These are phyloP conservation scores for Shinisaurus crocodilurus DNA, from an alignment of 2,113 vertebrate genomes.

Conservation along the genomic window DNA sequence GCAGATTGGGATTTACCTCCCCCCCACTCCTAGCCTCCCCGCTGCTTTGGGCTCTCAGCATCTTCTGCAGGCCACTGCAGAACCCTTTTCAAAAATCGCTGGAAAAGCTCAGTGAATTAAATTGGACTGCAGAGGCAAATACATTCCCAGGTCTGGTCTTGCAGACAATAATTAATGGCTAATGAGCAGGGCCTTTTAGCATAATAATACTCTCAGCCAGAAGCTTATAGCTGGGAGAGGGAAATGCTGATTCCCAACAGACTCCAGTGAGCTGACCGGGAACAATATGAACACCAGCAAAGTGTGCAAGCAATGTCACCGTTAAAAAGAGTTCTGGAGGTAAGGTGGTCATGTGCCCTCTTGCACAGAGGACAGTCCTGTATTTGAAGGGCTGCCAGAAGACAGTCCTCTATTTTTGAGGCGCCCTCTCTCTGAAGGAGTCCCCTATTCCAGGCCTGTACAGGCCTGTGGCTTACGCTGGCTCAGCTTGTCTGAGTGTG, in stretches of 20 bases:
- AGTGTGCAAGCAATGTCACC: not conserved
- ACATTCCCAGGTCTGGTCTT: not conserved
- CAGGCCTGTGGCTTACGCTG: no score
- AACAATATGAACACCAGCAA: not conserved
- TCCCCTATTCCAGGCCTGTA: no score
- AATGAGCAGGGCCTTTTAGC: not conserved
- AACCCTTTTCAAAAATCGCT: not conserved
- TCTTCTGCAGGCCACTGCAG: not conserved
- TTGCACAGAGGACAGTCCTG: no score
- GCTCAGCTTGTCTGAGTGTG: no score
- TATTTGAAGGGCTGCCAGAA: no score
- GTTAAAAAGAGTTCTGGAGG: no score
- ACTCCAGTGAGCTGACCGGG: not conserved
- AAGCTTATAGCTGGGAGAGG: not conserved
- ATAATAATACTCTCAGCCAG: not conserved
- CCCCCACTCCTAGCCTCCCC: no score
- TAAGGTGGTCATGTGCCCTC: no score
- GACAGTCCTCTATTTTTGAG: no score
- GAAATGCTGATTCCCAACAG: not conserved
- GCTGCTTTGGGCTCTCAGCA: not conserved
- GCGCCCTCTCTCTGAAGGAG: no score
- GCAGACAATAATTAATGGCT: not conserved
- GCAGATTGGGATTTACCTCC: no score
- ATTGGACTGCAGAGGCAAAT: slow-evolving; percentile 1
- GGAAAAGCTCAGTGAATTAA: not conserved